These are phyloP conservation scores for Mesoclemmys tuberculata DNA, from an alignment of 2,113 vertebrate species.

Conservation along the genomic window DNA sequence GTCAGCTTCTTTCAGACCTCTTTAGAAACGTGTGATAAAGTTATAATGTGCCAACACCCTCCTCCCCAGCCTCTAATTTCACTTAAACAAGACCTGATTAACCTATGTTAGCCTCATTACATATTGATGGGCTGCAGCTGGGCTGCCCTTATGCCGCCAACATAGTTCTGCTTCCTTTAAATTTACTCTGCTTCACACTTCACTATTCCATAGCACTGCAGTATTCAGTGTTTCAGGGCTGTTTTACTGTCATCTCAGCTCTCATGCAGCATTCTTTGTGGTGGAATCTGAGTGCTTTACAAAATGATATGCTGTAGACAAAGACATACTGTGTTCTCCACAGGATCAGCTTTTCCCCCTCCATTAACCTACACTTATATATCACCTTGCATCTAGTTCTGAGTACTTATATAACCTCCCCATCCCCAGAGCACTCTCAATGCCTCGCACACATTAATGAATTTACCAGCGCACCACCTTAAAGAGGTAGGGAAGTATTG, in stretches of 20 bases:
- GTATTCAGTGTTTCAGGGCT: constrained; percentile 12
- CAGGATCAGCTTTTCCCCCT: neutral
- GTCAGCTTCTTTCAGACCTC: constrained; percentile 46
- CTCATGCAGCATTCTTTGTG: neutral
- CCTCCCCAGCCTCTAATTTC: constrained; percentile 62
- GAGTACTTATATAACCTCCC: neutral
- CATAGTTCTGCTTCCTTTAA: constrained; percentile 35
- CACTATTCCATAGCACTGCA: neutral
- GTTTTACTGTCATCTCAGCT: constrained; percentile 39
- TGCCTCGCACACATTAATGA: neutral
- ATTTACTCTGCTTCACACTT: constrained; percentile 58
- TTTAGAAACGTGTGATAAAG: constrained; percentile 70
- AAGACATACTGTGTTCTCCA: neutral
- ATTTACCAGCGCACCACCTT: neutral
- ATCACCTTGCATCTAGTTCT: neutral
- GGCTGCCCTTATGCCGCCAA: neutral
- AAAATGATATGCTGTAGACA: constrained; percentile 28
- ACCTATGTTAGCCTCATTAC: constrained; percentile 20
- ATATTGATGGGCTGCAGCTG: neutral
- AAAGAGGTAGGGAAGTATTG: neutral
- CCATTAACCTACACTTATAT: neutral
- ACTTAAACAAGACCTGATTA: constrained; percentile 38
- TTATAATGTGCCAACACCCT: constrained; percentile 63
- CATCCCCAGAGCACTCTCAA: neutral
- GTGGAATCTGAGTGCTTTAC: constrained; percentile 21